A percentile compares a stretch with the other conserved stretches of the same genome.
Evolutionary conservation across 2,113 vertebrate genomes (phyloP).

Genomic region (Corythoichthys intestinalis): DNA sequence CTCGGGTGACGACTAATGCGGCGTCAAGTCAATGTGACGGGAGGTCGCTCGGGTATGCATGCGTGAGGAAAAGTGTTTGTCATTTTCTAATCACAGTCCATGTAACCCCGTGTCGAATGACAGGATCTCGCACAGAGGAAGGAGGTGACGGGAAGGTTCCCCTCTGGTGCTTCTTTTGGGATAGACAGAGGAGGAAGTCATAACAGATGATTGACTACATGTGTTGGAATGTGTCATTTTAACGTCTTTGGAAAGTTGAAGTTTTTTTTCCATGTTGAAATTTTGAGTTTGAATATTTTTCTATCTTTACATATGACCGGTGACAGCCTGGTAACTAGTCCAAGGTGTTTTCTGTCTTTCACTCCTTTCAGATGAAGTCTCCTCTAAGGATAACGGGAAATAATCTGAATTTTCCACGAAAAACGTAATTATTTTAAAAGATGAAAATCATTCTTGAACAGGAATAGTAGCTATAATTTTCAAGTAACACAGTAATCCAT

Average conservation of each 20-base stretch:
- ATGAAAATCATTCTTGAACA: too few relatives aligned
- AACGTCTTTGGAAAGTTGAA: not conserved
- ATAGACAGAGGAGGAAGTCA: conserved; percentile 48
- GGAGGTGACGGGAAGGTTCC: conserved; percentile 40
- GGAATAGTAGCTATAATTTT: too few relatives aligned
- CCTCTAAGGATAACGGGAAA: not conserved
- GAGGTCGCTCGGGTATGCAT: conserved; percentile 37
- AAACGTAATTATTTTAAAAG: too few relatives aligned
- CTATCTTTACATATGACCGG: not conserved
- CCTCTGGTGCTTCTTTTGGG: conserved; percentile 35
- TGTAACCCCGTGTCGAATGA: conserved; percentile 49
- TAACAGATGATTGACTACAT: not conserved
- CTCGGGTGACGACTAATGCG: conserved; percentile 15
- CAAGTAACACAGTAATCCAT: too few relatives aligned
- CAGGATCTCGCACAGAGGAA: conserved; percentile 37
- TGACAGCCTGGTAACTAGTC: not conserved
- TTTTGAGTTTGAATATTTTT: not conserved
- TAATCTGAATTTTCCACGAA: too few relatives aligned
- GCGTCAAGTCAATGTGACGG: conserved; percentile 41
- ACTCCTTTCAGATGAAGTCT: not conserved
- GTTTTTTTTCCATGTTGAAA: not conserved
- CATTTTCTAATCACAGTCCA: conserved; percentile 48
- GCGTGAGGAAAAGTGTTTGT: conserved; percentile 44
- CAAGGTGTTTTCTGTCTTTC: not conserved
- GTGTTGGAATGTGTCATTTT: not conserved